Base-by-base conservation (phyloP, 2,113 vertebrate species). In the Artemisiospiza belli region DNA sequence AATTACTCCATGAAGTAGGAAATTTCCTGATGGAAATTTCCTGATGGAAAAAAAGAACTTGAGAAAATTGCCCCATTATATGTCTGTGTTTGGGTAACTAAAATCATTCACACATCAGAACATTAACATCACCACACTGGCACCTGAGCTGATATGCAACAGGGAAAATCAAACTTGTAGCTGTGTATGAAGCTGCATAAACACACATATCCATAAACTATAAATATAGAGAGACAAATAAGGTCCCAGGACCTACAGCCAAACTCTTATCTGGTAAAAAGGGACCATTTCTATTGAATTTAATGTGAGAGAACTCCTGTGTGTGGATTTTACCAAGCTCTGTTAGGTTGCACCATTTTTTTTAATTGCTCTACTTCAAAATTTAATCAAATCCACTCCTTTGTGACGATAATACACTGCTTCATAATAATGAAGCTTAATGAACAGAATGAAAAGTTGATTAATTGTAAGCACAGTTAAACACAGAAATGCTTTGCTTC, bases 391-490 rank as follows among this genome's bases (percentile, higher is more conserved):
- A 63, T 59, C 83, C 78, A 87, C 63, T 80, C 87, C 81, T 92
- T 83, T 31, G 64, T 27, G 83, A 86, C 73, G 68, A 52, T 69
- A 49, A 88, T n/a, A 69, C 93, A 67, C 58, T 31, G 91, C 86
- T 96, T 94, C 93, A 66, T 96, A 89, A 96, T 94, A 87, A 92
- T 10, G 57, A 95, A 92, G 68, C 89, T 95, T 96, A 96, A 97
- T 73, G 91, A 96, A 76, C 76, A 54, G 94, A 94, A 68, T 84
- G 90, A 89, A 90, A 96, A 96, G 87, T 95, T 97, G 95, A 97
- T 97, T 97, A 96, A 94, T 94, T 69, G 70, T 83, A 80, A 91
- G 95, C 92, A 59, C 37, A 87, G 96, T 92, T 89, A 94, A 95
- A 92, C 91, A 81, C 47, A 54, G 89, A 90, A 93, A 87, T 76